Conservation (phyloP, 2,888 invertebrate species). For the Cloeon dipterum region DNA sequence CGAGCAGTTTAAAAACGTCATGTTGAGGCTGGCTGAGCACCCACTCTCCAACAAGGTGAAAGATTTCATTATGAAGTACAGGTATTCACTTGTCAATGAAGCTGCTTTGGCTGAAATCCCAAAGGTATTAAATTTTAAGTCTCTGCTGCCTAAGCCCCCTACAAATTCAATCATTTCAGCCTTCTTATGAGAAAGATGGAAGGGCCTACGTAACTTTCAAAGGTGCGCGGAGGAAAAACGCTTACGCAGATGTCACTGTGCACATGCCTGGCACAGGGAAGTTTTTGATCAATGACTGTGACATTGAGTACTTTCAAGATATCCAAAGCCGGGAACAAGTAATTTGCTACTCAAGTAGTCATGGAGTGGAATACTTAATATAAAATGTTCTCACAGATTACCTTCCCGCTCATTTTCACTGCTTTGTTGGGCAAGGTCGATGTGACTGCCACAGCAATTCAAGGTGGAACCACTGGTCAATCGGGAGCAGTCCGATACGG, state of each 20-base stretch:
- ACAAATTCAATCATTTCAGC: slow-evolving; percentile 19
- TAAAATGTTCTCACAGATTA: slow-evolving; percentile 24
- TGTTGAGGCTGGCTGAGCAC: slow-evolving; percentile 44
- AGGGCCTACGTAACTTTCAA: slow-evolving; percentile 45
- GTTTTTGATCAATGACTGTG: slow-evolving; percentile 56
- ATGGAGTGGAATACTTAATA: not conserved
- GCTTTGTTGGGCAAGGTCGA: slow-evolving; percentile 57
- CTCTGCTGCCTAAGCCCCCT: no score
- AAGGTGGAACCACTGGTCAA: slow-evolving; percentile 56
- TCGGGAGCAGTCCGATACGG: slow-evolving; percentile 80
- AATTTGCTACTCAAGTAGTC: no score
- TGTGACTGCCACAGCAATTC: slow-evolving; percentile 48
- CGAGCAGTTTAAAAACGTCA: slow-evolving; percentile 39
- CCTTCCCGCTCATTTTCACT: slow-evolving; percentile 68
- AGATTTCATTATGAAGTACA: slow-evolving; percentile 49
- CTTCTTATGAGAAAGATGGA: slow-evolving; percentile 42
- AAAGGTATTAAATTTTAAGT: slow-evolving; percentile 17
- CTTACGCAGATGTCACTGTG: slow-evolving; percentile 58
- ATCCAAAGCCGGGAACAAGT: slow-evolving; percentile 57
- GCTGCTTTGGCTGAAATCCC: slow-evolving; percentile 34
- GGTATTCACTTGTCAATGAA: slow-evolving; percentile 33
- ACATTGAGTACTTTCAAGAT: slow-evolving; percentile 48
- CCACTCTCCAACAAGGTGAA: slow-evolving; percentile 45
- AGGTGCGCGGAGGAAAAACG: slow-evolving; percentile 35
- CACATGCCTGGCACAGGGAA: slow-evolving; percentile 61